Percentiles rank a stretch among this genome's conserved stretches.
Conservation (phyloP, 2,797 vertebrate species). For the Myotis planiceps region DNA sequence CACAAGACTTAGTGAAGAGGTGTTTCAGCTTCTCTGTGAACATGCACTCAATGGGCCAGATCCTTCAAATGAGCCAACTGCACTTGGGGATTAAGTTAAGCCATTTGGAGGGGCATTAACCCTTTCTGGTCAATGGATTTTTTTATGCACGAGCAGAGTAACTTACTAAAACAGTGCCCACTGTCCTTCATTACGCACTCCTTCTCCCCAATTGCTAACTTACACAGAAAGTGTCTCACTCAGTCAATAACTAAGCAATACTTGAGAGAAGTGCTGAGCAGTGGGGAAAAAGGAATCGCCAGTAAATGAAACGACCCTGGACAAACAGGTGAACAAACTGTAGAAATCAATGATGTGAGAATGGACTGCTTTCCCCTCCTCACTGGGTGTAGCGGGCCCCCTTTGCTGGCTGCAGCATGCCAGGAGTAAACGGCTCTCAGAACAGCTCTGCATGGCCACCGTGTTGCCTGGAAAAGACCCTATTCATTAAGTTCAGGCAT, state of each 20-base stretch:
- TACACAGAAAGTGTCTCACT: slow-evolving; percentile 63
- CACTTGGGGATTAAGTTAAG: slow-evolving; percentile 74
- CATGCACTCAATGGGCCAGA: slow-evolving; percentile 74
- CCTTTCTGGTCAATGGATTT: slow-evolving; percentile 79
- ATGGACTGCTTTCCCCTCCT: slow-evolving; percentile 49
- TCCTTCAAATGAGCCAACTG: slow-evolving; percentile 73
- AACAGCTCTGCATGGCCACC: not conserved
- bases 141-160: slow-evolving; percentile 63
- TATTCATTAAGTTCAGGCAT: not conserved
- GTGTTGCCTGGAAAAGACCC: not conserved
- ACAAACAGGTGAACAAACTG: slow-evolving; percentile 75
- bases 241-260: slow-evolving; percentile 67
- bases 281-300: slow-evolving; percentile 50
- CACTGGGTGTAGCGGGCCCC: slow-evolving; percentile 54
- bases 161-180: slow-evolving; percentile 58
- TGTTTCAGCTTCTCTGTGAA: slow-evolving; percentile 61
- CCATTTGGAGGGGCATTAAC: slow-evolving; percentile 77
- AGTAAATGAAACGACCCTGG: slow-evolving; percentile 76
- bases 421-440: not conserved
- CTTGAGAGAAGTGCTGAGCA: slow-evolving; percentile 75
- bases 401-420: slow-evolving; percentile 24
- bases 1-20: slow-evolving; percentile 60
- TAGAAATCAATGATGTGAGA: slow-evolving; percentile 72
- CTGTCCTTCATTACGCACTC: slow-evolving; percentile 39
- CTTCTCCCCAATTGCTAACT: slow-evolving; percentile 49